Conservation (phyloP, 2,888 invertebrate species). For the Pegoplata infirma region DNA sequence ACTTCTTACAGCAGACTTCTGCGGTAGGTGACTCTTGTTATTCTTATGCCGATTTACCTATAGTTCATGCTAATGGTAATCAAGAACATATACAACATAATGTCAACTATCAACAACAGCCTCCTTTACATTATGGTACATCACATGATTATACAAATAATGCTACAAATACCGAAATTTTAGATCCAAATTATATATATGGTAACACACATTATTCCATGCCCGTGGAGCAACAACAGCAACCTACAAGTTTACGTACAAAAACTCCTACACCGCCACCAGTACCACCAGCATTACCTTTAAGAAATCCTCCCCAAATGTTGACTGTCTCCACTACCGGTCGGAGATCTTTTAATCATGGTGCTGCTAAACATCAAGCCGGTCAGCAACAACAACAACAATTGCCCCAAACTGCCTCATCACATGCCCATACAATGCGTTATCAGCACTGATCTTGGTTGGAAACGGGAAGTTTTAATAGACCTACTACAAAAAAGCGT, state of each 20-base stretch:
- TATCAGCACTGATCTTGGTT: conserved; percentile 74
- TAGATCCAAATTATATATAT: conserved; percentile 76
- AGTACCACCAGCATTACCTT: conserved; percentile 76
- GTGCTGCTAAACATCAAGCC: conserved; percentile 34
- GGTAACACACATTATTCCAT: conserved; percentile 76
- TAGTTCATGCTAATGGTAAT: conserved; percentile 67
- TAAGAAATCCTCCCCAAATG: conserved; percentile 73
- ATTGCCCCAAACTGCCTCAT: background rate
- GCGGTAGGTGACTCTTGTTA: conserved; percentile 73
- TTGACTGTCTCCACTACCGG: conserved; percentile 64
- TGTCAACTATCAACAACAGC: conserved; percentile 67
- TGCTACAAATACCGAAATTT: conserved; percentile 67
- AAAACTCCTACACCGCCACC: conserved; percentile 76
- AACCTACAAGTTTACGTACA: conserved; percentile 66
- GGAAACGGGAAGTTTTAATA: conserved; percentile 62
- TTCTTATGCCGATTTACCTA: conserved; percentile 74
- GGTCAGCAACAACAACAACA: conserved; percentile 17
- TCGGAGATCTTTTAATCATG: conserved; percentile 62
- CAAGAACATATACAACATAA: conserved; percentile 72
- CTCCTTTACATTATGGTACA: conserved; percentile 63
- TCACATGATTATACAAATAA: conserved; percentile 61
- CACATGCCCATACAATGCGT: conserved; percentile 70
- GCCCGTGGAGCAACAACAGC: conserved; percentile 76
- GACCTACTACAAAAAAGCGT: conserved; percentile 43
- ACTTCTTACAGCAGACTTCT: conserved; percentile 70